Evolutionary conservation across 1,140 invertebrate species (phyloP).

Genomic region (Formica selysi): DNA sequence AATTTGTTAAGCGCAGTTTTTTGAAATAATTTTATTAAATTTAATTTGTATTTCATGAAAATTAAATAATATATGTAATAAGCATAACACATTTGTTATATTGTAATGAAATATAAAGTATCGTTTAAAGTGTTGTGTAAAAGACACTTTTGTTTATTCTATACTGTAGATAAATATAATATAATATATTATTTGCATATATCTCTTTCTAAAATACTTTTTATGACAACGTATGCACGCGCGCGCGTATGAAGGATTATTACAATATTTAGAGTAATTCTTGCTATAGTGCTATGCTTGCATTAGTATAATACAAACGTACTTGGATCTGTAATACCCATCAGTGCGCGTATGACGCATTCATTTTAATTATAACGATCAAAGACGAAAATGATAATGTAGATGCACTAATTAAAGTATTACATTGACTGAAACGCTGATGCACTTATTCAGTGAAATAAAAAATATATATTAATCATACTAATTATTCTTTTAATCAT

Average conservation of each 20-base stretch:
- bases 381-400: conserved; percentile 19
- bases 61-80: not conserved
- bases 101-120: not conserved
- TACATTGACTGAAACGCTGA: no score
- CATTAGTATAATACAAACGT: conserved; percentile 11
- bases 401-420: no score
- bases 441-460: not conserved
- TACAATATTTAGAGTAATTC: conserved; percentile 38
- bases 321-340: conserved; percentile 62
- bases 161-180: not conserved
- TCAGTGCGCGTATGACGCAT: conserved; percentile 62
- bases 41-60: conserved; percentile 4
- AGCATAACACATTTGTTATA: not conserved
- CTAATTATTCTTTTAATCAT: not conserved
- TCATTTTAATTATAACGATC: conserved; percentile 32
- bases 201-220: not conserved
- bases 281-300: not conserved
- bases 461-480: not conserved
- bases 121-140: not conserved
- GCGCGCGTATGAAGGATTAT: not conserved
- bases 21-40: conserved; percentile 6
- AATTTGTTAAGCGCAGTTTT: not conserved
- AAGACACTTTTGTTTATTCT: conserved; percentile 23
- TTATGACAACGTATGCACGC: not conserved
- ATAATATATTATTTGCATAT: not conserved